Evolutionary conservation across 23 tunicate genomes (phyloP).

Genomic region (Ascidia mentula): DNA sequence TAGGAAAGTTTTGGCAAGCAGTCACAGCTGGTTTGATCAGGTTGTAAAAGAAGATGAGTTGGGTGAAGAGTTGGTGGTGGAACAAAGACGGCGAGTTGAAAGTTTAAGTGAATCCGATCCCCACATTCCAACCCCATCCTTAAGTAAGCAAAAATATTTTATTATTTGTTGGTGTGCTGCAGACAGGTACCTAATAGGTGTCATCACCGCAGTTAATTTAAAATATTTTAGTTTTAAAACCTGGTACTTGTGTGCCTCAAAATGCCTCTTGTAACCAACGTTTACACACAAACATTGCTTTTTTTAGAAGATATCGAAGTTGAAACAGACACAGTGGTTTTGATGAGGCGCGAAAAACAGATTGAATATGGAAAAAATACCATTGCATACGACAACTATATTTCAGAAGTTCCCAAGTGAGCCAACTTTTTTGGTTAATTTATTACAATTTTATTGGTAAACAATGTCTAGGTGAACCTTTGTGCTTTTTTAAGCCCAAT

Average conservation of each 20-base stretch:
- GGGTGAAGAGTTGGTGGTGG: too few species aligned
- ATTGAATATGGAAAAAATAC: conserved; percentile 94
- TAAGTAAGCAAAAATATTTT: too few species aligned
- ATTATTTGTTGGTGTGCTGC: neutral
- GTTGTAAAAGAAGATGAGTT: conserved; percentile 46
- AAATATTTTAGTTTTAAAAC: too few species aligned
- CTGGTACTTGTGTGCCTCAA: too few species aligned
- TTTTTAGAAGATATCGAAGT: conserved; percentile 22
- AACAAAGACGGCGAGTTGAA: too few species aligned
- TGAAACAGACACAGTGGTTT: conserved; percentile 57
- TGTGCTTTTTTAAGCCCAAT: too few species aligned
- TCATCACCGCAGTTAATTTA: neutral
- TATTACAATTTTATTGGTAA: too few species aligned
- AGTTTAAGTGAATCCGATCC: conserved; percentile 13
- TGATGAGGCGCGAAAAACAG: conserved; percentile 80
- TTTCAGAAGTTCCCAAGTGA: conserved; percentile 50
- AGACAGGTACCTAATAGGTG: neutral
- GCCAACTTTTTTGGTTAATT: too few species aligned
- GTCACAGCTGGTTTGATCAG: conserved; percentile 58
- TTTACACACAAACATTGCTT: too few species aligned
- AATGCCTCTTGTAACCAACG: too few species aligned
- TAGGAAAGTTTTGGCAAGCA: conserved; percentile 27
- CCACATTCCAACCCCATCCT: too few species aligned
- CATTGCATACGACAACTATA: conserved; percentile 76
- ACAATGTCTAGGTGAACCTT: too few species aligned